These are phyloP conservation scores for Stichopus horrens DNA, from an alignment of 53 echinoderm and acorn worm species.

Conservation along the genomic window DNA sequence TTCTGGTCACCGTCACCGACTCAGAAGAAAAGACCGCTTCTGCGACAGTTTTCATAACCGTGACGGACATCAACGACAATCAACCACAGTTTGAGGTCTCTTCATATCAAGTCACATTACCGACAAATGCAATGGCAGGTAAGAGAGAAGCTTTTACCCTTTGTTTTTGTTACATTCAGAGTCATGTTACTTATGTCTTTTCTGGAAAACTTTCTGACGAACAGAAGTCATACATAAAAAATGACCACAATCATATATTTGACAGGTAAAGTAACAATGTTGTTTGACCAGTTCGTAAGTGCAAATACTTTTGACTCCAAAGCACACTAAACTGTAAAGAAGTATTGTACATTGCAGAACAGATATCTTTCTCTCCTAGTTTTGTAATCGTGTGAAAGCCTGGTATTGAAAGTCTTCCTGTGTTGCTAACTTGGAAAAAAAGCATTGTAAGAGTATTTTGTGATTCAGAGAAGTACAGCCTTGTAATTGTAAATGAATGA, in stretches of 20 bases:
- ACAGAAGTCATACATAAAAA: not conserved
- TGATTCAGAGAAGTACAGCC: no score
- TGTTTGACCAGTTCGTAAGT: no score
- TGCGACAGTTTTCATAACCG: slow-evolving; percentile 69
- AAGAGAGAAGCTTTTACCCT: not conserved
- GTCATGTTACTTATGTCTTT: not conserved
- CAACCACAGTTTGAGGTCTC: slow-evolving; percentile 64
- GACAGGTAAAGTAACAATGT: not conserved
- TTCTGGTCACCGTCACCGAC: slow-evolving; percentile 82
- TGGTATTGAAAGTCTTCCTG: no score
- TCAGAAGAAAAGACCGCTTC: slow-evolving; percentile 54
- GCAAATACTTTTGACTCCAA: no score
- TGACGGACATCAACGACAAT: slow-evolving; percentile 84
- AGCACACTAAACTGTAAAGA: no score
- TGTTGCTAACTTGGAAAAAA: no score
- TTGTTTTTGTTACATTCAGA: not conserved
- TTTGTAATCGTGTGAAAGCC: no score
- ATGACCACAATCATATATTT: not conserved
- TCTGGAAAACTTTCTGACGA: not conserved
- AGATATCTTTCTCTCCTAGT: no score
- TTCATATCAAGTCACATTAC: slow-evolving; percentile 55
- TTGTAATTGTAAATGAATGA: no score
- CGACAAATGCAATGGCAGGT: slow-evolving; percentile 47
- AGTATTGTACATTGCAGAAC: no score
- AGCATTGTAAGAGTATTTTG: no score